Conservation (phyloP, 2,113 vertebrate species). For the Corythornis vintsioides region DNA sequence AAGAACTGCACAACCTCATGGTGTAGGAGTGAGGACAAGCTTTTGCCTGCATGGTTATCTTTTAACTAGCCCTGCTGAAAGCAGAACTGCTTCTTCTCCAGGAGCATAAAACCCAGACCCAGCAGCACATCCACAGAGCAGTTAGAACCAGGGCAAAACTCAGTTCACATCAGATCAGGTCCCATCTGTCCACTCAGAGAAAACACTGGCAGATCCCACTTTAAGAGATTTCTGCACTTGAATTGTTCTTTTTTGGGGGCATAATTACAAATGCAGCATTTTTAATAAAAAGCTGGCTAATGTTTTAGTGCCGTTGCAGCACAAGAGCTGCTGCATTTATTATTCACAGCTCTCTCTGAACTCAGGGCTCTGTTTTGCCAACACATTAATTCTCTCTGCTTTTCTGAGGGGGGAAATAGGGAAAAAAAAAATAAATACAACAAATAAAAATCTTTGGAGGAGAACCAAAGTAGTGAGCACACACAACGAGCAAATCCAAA, state of each 20-base stretch:
- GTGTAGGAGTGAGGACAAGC: not conserved
- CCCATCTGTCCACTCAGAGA: not conserved
- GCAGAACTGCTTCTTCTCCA: not conserved
- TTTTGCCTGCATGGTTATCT: not conserved
- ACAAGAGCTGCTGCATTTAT: slow-evolving; percentile 17
- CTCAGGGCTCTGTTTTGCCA: slow-evolving; percentile 28
- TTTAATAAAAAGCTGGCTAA: slow-evolving; percentile 11
- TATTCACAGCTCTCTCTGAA: slow-evolving; percentile 36
- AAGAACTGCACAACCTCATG: not conserved
- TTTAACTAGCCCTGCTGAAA: not conserved
- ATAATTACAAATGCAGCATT: not conserved
- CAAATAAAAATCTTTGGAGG: not conserved
- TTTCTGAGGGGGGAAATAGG: not conserved
- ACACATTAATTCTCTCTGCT: slow-evolving; percentile 37
- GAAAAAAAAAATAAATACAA: not conserved
- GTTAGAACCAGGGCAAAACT: not conserved
- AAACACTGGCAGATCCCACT: accelerated
- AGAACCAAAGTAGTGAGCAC: slow-evolving; percentile 5
- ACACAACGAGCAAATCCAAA: not conserved
- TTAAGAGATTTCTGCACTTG: not conserved
- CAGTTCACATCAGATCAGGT: not conserved
- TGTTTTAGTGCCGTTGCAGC: not conserved
- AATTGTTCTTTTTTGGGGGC: not conserved
- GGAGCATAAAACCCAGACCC: not conserved
- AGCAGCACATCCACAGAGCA: not conserved